Percentiles rank a stretch among this genome's conserved stretches.
phyloP scores from a whole-genome alignment of 1,140 invertebrate genomes.

The Bombyx mandarina region DNA sequence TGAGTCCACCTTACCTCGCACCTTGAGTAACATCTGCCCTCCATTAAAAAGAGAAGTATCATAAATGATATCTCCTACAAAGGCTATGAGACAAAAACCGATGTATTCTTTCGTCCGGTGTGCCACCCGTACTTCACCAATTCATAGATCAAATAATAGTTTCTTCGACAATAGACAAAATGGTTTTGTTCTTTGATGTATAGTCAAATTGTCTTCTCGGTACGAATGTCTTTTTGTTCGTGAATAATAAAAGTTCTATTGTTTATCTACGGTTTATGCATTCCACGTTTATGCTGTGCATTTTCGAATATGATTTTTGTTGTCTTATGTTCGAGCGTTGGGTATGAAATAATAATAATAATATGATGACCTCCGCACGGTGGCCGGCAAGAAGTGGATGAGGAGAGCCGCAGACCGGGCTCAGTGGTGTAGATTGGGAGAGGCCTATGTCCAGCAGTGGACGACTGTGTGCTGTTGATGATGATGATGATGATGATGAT shows the following conservation, averaged over 20 bases:
- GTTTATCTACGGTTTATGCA: slow-evolving; percentile 12
- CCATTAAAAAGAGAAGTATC: slow-evolving; percentile 38
- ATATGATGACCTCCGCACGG: no score
- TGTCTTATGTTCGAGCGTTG: no score
- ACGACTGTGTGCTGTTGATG: no score
- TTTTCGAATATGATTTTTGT: no score
- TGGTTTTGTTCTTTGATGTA: slow-evolving; percentile 26
- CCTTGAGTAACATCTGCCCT: slow-evolving; percentile 40
- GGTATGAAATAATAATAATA: no score
- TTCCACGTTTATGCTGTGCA: no score
- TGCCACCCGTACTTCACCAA: slow-evolving; percentile 27
- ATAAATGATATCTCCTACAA: slow-evolving; percentile 46
- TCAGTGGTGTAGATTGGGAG: no score
- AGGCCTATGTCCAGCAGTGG: no score
- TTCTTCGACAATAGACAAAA: slow-evolving; percentile 22
- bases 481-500: no score
- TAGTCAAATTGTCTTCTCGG: slow-evolving; percentile 39
- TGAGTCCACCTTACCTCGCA: slow-evolving; percentile 23
- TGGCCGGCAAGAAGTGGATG: no score
- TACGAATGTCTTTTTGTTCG: slow-evolving; percentile 34
- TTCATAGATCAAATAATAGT: slow-evolving; percentile 28
- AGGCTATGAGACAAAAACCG: slow-evolving; percentile 31
- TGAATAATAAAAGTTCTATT: slow-evolving; percentile 45
- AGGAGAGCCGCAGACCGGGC: no score
- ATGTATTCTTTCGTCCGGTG: slow-evolving; percentile 4